Percentiles rank a stretch among this genome's conserved stretches.
These are phyloP conservation scores for Oreochromis spilurus DNA, from an alignment of 2,113 vertebrate species.

Conservation along the genomic window DNA sequence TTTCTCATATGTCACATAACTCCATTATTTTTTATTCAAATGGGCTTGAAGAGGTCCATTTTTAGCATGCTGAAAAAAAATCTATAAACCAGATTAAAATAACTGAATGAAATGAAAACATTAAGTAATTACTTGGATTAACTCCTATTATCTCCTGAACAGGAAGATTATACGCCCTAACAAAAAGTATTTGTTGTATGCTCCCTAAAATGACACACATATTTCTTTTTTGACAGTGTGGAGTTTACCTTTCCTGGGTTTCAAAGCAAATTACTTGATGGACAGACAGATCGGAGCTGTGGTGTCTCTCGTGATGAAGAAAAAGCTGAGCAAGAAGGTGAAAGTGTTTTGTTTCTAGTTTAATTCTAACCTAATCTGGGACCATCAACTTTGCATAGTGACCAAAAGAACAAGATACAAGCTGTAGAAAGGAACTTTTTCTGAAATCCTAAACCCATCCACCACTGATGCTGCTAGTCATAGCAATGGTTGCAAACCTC, in stretches of 20 bases:
- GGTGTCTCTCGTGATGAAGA: fast-evolving
- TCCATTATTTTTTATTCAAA: fast-evolving
- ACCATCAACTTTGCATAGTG: fast-evolving
- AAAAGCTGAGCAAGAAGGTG: neutral
- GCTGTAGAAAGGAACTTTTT: neutral
- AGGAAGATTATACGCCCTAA: neutral
- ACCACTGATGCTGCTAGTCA: fast-evolving
- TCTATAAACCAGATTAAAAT: neutral
- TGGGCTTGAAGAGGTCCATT: fast-evolving
- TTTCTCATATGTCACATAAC: neutral
- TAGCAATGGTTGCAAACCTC: neutral
- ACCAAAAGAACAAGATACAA: neutral
- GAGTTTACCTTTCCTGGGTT: neutral
- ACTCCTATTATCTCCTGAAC: neutral
- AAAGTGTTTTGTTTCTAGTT: neutral
- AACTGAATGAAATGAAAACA: neutral
- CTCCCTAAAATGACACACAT: fast-evolving
- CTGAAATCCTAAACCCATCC: neutral
- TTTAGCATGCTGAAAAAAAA: neutral
- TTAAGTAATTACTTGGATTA: fast-evolving
- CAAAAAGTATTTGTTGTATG: neutral
- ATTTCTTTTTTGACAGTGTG: neutral
- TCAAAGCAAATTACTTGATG: neutral
- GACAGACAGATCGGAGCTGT: neutral
- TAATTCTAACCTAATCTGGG: neutral